Conservation (phyloP, 2,797 vertebrate genomes). For the Parotocinclus haroldoi region DNA sequence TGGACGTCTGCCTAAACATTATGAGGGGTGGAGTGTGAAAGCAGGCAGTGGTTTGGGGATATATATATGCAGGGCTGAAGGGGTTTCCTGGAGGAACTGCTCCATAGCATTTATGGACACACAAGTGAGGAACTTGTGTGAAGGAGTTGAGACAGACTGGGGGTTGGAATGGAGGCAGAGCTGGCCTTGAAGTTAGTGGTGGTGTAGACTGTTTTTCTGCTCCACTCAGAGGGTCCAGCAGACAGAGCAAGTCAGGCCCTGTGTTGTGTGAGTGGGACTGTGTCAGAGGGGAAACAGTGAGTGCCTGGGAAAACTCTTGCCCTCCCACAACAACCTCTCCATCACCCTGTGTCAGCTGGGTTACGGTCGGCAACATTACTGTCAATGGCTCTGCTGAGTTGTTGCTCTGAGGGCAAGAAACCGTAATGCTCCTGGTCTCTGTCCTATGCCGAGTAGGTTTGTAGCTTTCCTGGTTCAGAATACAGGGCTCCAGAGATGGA, state of each 20-base stretch:
- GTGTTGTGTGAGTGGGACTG: constrained; percentile 59
- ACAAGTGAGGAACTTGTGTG: constrained; percentile 65
- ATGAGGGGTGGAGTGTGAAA: constrained; percentile 67
- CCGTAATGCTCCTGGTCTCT: constrained; percentile 78
- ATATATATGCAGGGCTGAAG: constrained; percentile 70
- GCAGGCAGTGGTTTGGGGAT: constrained; percentile 66
- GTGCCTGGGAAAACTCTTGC: constrained; percentile 66
- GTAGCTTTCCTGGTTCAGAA: constrained; percentile 37
- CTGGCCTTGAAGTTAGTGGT: no score
- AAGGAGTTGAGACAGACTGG: constrained; percentile 84
- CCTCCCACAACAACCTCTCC: constrained; percentile 39
- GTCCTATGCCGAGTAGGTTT: constrained; percentile 33
- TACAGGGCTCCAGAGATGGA: constrained; percentile 53
- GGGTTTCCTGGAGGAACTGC: constrained; percentile 71
- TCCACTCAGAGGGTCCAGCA: constrained; percentile 83
- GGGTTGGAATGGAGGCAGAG: constrained; percentile 58
- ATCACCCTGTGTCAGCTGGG: constrained; percentile 28
- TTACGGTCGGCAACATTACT: no score
- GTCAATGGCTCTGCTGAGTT: constrained; percentile 87
- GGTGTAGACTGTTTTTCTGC: constrained; percentile 56
- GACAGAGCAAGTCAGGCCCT: constrained; percentile 75
- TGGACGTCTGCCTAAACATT: constrained; percentile 76
- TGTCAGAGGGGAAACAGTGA: constrained; percentile 54
- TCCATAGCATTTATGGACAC: constrained; percentile 69
- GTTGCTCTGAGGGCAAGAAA: constrained; percentile 86